These are phyloP conservation scores for Coregonus ussuriensis DNA, from an alignment of 2,797 vertebrate genomes.

Conservation along the genomic window DNA sequence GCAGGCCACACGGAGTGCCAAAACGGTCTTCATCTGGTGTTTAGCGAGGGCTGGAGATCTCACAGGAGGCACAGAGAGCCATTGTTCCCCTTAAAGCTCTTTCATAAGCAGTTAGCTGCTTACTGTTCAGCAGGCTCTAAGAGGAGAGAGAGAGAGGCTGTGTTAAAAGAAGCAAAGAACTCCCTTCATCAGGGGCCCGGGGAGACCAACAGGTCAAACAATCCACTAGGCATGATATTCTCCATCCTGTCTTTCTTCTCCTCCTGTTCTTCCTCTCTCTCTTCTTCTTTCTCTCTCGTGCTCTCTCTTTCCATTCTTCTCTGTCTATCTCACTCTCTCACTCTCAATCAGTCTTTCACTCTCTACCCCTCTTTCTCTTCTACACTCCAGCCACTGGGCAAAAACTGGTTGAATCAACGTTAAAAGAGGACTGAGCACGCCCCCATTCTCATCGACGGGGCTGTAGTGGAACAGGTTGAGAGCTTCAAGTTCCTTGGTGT, in stretches of 20 bases:
- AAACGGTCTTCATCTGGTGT: constrained; percentile 35
- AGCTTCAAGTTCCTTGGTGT: no score
- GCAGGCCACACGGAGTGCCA: constrained; percentile 18
- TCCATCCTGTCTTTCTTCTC: background rate
- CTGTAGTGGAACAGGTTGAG: no score
- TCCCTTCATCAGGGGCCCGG: no score
- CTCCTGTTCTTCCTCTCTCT: background rate
- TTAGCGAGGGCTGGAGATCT: constrained; percentile 68
- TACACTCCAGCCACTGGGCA: no score
- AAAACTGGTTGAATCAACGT: no score
- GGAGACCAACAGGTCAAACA: no score
- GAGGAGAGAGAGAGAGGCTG: no score
- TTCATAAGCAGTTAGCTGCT: constrained; percentile 42
- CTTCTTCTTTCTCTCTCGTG: background rate
- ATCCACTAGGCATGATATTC: background rate
- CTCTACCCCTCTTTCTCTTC: no score
- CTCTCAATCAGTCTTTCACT: background rate
- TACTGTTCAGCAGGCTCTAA: background rate
- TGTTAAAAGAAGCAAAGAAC: no score
- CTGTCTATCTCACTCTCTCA: background rate
- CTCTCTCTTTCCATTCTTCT: background rate
- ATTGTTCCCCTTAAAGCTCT: constrained; percentile 77
- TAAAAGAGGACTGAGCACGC: no score
- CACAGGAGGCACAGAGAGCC: constrained; percentile 70
- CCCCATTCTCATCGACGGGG: no score